phyloP scores from a whole-genome alignment of 1,140 invertebrate species.

The Aphaenogaster floridana region DNA sequence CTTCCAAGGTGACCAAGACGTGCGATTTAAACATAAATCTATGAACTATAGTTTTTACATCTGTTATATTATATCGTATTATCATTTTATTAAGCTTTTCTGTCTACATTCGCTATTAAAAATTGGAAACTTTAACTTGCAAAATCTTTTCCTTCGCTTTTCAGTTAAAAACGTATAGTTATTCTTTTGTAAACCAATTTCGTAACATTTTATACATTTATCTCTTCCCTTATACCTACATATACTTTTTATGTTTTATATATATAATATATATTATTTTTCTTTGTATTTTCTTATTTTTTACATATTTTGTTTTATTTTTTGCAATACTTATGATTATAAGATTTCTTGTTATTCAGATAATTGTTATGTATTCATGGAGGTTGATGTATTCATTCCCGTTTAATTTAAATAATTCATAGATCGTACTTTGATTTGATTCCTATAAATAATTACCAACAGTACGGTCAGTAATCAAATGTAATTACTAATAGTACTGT shows the following conservation, averaged over 20 bases:
- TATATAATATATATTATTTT: not conserved
- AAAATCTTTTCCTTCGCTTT: not conserved
- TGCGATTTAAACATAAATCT: slow-evolving; percentile 35
- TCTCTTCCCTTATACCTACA: not conserved
- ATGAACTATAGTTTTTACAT: not conserved
- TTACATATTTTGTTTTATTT: not conserved
- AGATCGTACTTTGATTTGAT: not conserved
- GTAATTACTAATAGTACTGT: not conserved
- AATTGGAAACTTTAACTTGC: not conserved
- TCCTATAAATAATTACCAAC: not conserved
- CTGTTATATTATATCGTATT: not conserved
- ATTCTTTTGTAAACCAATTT: not conserved
- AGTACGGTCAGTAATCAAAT: not conserved
- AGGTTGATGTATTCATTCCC: no score
- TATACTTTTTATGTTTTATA: not conserved
- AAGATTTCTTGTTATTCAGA: not conserved
- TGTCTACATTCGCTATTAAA: not conserved
- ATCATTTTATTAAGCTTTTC: not conserved
- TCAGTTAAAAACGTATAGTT: not conserved
- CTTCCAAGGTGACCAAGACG: slow-evolving; percentile 73
- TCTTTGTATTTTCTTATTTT: not conserved
- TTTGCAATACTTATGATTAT: not conserved
- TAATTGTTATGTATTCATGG: slow-evolving; percentile 4
- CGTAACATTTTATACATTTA: not conserved
- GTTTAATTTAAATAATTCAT: slow-evolving; percentile 6